Evolutionary conservation across 1,140 invertebrate genomes (phyloP).

Genomic region (Solenopsis fugax): DNA sequence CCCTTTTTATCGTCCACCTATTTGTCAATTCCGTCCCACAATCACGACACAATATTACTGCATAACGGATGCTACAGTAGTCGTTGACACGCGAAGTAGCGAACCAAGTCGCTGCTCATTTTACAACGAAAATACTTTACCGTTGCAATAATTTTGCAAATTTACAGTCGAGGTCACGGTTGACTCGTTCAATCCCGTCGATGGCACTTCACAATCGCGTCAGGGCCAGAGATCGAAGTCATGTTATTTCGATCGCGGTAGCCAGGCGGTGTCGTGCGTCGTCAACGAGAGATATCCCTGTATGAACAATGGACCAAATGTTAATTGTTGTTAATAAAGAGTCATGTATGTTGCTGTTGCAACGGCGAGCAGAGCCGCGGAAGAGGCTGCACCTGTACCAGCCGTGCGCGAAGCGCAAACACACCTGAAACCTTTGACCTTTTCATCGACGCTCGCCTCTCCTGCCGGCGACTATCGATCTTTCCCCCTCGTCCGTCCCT

Average conservation of each 20-base stretch:
- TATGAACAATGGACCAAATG: constrained; percentile 84
- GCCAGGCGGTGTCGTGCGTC: neutral
- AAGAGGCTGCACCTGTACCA: constrained; percentile 85
- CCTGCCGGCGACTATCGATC: constrained; percentile 66
- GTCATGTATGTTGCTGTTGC: constrained; percentile 86
- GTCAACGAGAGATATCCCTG: constrained; percentile 12
- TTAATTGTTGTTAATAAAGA: constrained; percentile 87
- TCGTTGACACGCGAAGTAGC: neutral
- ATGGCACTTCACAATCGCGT: neutral
- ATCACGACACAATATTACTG: neutral
- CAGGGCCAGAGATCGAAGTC: neutral
- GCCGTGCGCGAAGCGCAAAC: constrained; percentile 79
- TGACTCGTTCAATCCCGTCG: too few relatives aligned
- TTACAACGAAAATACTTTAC: constrained; percentile 49
- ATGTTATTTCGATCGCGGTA: neutral
- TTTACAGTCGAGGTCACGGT: neutral
- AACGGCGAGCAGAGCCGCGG: constrained; percentile 85
- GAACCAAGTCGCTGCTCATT: neutral
- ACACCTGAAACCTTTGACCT: constrained; percentile 82
- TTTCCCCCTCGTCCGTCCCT: constrained; percentile 58
- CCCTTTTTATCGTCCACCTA: neutral
- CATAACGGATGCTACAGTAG: neutral
- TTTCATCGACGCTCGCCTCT: constrained; percentile 75
- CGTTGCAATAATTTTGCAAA: constrained; percentile 45
- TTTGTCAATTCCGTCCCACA: neutral